phyloP scores from a whole-genome alignment of 2,888 invertebrate species.

The Lepidonotus clava region DNA sequence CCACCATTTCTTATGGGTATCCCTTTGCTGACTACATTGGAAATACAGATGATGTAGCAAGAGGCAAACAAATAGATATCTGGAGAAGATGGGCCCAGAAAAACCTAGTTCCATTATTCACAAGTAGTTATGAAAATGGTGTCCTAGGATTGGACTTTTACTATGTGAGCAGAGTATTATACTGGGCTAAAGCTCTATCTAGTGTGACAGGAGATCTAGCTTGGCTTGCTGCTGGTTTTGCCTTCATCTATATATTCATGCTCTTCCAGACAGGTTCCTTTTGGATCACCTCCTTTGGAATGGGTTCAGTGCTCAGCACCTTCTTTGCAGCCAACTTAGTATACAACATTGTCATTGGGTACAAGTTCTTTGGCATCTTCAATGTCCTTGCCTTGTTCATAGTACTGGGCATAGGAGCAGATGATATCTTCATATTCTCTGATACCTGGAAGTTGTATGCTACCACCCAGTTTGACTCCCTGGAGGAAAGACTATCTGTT shows the following conservation, averaged over 20 bases:
- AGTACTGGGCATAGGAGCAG: slow-evolving; percentile 64
- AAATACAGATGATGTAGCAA: background rate
- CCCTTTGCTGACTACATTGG: slow-evolving; percentile 31
- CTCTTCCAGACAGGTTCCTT: slow-evolving; percentile 59
- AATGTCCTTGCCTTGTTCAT: slow-evolving; percentile 63
- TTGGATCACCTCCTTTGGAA: slow-evolving; percentile 55
- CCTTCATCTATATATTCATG: slow-evolving; percentile 60
- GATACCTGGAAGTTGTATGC: slow-evolving; percentile 58
- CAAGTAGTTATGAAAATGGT: background rate
- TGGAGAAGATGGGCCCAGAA: background rate
- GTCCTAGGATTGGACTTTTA: slow-evolving; percentile 31
- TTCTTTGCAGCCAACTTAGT: slow-evolving; percentile 58
- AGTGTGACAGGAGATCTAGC: slow-evolving; percentile 40
- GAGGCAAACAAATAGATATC: background rate
- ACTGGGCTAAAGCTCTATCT: background rate
- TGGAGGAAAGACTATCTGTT: slow-evolving; percentile 60
- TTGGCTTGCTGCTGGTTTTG: slow-evolving; percentile 54
- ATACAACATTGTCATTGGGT: slow-evolving; percentile 57
- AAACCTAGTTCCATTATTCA: background rate
- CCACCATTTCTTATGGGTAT: slow-evolving; percentile 51
- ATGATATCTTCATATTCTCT: slow-evolving; percentile 61
- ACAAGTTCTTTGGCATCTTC: slow-evolving; percentile 63
- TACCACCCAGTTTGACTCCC: slow-evolving; percentile 49
- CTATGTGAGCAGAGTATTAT: slow-evolving; percentile 34
- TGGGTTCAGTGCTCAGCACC: slow-evolving; percentile 54